A percentile compares a stretch with the other conserved stretches of the same genome.
Conservation (phyloP, 2,888 invertebrate species). For the Cheilosia vulpina region DNA sequence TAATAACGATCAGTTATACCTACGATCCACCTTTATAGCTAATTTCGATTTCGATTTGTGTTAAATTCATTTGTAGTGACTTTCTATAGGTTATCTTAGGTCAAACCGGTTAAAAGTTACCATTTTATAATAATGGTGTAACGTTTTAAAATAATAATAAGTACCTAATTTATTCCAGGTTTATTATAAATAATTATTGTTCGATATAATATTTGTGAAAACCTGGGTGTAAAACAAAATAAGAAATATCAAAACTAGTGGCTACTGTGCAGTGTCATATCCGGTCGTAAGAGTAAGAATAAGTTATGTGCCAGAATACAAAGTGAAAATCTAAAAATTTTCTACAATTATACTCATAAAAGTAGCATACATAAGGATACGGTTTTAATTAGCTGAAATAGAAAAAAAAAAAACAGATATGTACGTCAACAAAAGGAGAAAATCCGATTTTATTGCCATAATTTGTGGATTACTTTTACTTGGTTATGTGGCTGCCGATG, state of each 20-base stretch:
- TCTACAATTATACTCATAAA: background rate
- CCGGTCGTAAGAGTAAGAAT: slow-evolving; percentile 15
- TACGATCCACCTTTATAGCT: background rate
- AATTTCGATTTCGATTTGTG: background rate
- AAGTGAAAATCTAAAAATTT: slow-evolving; percentile 17
- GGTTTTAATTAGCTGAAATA: background rate
- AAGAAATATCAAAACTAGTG: background rate
- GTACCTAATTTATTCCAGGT: background rate
- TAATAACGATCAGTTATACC: background rate
- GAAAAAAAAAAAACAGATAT: slow-evolving; percentile 15
- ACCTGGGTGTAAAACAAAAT: background rate
- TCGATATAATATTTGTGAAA: background rate
- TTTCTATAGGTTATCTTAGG: slow-evolving; percentile 30
- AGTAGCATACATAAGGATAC: background rate
- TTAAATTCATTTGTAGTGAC: slow-evolving; percentile 1
- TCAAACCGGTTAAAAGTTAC: slow-evolving; percentile 20
- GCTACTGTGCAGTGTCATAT: slow-evolving; percentile 20
- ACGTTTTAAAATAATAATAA: background rate
- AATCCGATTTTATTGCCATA: slow-evolving; percentile 19
- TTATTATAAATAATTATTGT: background rate
- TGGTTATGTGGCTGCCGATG: slow-evolving; percentile 28
- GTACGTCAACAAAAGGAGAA: slow-evolving; percentile 45
- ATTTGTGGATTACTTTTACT: slow-evolving; percentile 44
- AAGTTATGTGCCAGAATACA: slow-evolving; percentile 23
- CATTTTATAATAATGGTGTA: background rate